A percentile compares a stretch with the other conserved stretches of the same genome.
These are phyloP conservation scores for Microctenopoma steveboyesi DNA, from an alignment of 2,797 vertebrate species.

Conservation along the genomic window DNA sequence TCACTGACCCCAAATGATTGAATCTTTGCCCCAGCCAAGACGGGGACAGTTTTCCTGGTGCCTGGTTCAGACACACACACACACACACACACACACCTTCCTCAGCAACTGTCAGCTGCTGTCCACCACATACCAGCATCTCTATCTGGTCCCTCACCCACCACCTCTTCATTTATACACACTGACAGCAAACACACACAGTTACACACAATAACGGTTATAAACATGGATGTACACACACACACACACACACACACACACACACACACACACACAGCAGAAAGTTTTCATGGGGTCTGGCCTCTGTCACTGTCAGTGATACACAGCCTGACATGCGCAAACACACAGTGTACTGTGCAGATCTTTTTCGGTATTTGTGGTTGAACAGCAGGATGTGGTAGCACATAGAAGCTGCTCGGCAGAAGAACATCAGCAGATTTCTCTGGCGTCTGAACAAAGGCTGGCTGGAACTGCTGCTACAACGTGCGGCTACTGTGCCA, in stretches of 20 bases:
- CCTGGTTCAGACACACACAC: slow-evolving; percentile 51
- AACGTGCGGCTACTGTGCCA: too few relatives aligned
- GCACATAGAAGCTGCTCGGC: not conserved
- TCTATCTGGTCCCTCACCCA: slow-evolving; percentile 75
- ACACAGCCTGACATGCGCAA: slow-evolving; percentile 63
- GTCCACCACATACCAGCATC: slow-evolving; percentile 70
- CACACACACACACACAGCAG: slow-evolving; percentile 26
- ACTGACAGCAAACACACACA: slow-evolving; percentile 68
- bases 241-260: slow-evolving; percentile 30
- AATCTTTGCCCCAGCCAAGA: slow-evolving; percentile 70
- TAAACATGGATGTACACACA: slow-evolving; percentile 47
- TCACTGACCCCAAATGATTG: slow-evolving; percentile 76
- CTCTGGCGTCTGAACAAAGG: not conserved
- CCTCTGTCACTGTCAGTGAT: slow-evolving; percentile 75
- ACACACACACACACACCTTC: slow-evolving; percentile 30
- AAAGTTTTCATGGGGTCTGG: slow-evolving; percentile 60
- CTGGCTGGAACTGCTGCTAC: not conserved
- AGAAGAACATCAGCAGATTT: not conserved
- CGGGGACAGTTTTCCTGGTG: slow-evolving; percentile 80
- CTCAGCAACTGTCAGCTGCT: slow-evolving; percentile 38
- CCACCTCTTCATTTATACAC: slow-evolving; percentile 83
- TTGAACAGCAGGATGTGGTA: not conserved
- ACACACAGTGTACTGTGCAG: slow-evolving; percentile 60
- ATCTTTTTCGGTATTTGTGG: slow-evolving; percentile 29
- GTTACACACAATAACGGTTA: slow-evolving; percentile 42